A percentile compares a stretch with the other conserved stretches of the same genome.
These are phyloP conservation scores for Trimorus sp. DNA, from an alignment of 2,888 invertebrate species.

Conservation along the genomic window DNA sequence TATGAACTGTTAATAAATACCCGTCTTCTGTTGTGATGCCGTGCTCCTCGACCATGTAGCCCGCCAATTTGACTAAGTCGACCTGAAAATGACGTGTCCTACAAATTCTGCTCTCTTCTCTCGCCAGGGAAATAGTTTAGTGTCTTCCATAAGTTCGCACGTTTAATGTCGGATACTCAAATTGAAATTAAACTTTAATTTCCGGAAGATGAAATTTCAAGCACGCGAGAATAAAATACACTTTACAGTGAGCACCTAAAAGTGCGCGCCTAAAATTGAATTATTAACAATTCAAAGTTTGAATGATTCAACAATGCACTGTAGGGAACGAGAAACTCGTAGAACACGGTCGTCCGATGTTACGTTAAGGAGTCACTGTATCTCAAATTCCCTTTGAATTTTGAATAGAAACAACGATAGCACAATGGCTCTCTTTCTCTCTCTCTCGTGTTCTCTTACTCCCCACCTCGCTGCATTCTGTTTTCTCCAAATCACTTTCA, in stretches of 20 bases:
- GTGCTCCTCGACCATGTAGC: constrained; percentile 75
- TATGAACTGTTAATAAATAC: constrained; percentile 73
- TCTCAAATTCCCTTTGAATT: constrained; percentile 27
- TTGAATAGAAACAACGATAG: constrained; percentile 10
- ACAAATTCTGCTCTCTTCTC: background rate
- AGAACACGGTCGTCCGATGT: constrained; percentile 1
- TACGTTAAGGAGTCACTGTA: background rate
- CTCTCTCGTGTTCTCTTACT: background rate
- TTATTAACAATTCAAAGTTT: constrained; percentile 7
- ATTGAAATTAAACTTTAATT: no score
- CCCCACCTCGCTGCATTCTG: constrained; percentile 19
- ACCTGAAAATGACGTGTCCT: constrained; percentile 64
- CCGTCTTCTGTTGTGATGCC: constrained; percentile 75
- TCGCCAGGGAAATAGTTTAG: background rate
- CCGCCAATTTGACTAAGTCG: constrained; percentile 71
- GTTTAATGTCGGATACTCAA: no score
- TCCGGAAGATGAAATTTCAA: no score
- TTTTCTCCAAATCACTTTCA: constrained; percentile 36
- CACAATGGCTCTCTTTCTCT: constrained; percentile 20
- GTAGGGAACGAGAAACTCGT: background rate
- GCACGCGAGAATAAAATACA: no score
- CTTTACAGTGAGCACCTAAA: no score
- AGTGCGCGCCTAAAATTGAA: background rate
- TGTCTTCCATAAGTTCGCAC: background rate
- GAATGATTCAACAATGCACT: no score